phyloP scores from a whole-genome alignment of 2,113 vertebrate species.

The Empidonax alnorum region DNA sequence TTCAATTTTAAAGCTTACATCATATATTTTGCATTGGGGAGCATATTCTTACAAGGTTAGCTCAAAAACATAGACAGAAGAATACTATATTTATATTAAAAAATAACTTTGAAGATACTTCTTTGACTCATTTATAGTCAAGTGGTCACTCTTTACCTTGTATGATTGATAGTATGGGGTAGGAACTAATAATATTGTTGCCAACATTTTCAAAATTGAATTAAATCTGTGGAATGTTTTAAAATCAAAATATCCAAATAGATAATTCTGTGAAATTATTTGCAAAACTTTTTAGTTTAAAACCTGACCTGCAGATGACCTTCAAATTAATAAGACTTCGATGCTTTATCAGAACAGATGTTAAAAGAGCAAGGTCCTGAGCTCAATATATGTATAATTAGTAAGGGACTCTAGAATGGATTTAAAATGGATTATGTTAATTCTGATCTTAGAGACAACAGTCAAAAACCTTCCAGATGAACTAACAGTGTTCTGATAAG shows the following conservation, averaged over 20 bases:
- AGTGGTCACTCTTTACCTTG: neutral
- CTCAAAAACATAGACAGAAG: neutral
- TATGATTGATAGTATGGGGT: neutral
- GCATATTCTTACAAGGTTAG: neutral
- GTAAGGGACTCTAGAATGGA: conserved; percentile 55
- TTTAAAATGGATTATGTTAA: conserved; percentile 76
- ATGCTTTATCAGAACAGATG: conserved; percentile 68
- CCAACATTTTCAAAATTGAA: neutral
- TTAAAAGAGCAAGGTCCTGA: conserved; percentile 63
- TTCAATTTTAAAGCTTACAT: neutral
- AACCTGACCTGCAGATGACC: conserved; percentile 62
- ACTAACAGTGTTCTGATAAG: conserved; percentile 70
- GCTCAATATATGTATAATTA: conserved; percentile 68
- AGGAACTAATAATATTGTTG: neutral
- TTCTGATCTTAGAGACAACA: conserved; percentile 63
- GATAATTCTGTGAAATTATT: neutral
- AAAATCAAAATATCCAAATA: neutral
- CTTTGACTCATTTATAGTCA: neutral
- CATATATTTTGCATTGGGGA: neutral
- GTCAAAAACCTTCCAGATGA: conserved; percentile 71
- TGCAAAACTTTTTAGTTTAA: conserved; percentile 40
- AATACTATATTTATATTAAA: neutral
- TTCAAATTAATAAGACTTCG: conserved; percentile 60
- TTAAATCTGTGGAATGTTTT: neutral
- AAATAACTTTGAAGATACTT: neutral